Conservation (phyloP, 2,888 invertebrate genomes). For the Stenolophus ochropezus region DNA sequence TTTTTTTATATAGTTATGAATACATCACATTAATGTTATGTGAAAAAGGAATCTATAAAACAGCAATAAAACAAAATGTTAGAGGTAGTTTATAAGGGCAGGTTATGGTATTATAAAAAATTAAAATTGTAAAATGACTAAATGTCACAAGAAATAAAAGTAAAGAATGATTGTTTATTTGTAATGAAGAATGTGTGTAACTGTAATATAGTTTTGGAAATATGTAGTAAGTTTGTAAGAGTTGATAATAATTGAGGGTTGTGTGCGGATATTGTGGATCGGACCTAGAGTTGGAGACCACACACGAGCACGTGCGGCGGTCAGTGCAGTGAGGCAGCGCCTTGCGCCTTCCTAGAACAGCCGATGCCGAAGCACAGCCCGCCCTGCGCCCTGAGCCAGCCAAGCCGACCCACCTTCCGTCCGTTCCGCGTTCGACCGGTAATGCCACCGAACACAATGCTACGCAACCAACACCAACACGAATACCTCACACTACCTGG, state of each 20-base stretch:
- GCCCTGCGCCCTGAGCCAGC: neutral
- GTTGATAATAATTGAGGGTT: neutral
- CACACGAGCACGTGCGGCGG: constrained; percentile 38
- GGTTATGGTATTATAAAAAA: no score
- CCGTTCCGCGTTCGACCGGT: constrained; percentile 33
- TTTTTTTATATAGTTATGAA: neutral
- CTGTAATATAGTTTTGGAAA: no score
- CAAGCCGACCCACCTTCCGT: neutral
- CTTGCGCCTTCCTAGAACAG: constrained; percentile 35
- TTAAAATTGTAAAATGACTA: no score
- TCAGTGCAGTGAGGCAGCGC: constrained; percentile 15
- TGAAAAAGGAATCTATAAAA: neutral
- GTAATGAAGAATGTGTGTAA: no score
- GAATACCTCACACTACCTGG: constrained; percentile 2
- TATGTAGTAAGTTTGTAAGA: no score
- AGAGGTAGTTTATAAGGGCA: no score
- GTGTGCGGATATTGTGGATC: constrained; percentile 16
- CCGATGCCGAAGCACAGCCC: constrained; percentile 11
- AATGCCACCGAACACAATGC: constrained; percentile 41
- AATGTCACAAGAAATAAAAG: no score
- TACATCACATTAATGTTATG: neutral
- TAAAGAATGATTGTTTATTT: no score
- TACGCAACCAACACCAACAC: constrained; percentile 5
- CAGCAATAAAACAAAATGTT: neutral
- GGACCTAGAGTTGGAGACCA: constrained; percentile 14